Conservation (phyloP, 1,140 invertebrate genomes). For the Drosophila orena region DNA sequence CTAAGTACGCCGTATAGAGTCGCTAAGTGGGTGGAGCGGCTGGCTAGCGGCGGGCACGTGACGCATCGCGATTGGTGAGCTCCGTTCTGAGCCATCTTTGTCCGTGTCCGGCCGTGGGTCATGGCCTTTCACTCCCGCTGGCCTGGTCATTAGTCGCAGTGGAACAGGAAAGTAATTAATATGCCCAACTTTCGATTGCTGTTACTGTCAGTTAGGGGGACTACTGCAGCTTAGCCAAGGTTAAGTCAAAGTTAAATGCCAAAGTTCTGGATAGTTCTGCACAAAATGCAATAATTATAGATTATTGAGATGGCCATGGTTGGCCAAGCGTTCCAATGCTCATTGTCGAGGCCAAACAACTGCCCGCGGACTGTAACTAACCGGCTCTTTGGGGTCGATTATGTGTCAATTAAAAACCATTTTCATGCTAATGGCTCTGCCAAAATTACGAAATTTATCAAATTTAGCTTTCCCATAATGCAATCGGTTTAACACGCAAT, state of each 20-base stretch:
- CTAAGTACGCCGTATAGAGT: conserved; percentile 62
- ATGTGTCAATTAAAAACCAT: conserved; percentile 75
- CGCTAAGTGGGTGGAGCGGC: background rate
- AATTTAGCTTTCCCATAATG: conserved; percentile 35
- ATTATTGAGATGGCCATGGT: background rate
- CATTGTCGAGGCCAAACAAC: conserved; percentile 35
- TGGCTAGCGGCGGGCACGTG: conserved; percentile 22
- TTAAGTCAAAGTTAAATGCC: conserved; percentile 60
- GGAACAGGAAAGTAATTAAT: conserved; percentile 48
- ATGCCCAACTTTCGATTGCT: conserved; percentile 49
- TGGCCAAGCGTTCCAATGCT: background rate
- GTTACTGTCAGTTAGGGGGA: conserved; percentile 24
- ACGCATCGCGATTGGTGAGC: conserved; percentile 17
- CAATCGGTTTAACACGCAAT: conserved; percentile 45
- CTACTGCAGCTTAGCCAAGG: conserved; percentile 35
- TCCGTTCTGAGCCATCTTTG: conserved; percentile 23
- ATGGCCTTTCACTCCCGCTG: conserved; percentile 46
- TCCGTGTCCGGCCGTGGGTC: conserved; percentile 1
- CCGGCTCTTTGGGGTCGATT: conserved; percentile 56
- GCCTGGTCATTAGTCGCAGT: conserved; percentile 43
- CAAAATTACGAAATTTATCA: conserved; percentile 42
- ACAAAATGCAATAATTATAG: background rate
- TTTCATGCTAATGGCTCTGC: conserved; percentile 69
- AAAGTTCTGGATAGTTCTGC: background rate
- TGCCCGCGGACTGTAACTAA: conserved; percentile 47